phyloP scores from a whole-genome alignment of 2,888 invertebrate genomes.

The Vesta saturnalis region DNA sequence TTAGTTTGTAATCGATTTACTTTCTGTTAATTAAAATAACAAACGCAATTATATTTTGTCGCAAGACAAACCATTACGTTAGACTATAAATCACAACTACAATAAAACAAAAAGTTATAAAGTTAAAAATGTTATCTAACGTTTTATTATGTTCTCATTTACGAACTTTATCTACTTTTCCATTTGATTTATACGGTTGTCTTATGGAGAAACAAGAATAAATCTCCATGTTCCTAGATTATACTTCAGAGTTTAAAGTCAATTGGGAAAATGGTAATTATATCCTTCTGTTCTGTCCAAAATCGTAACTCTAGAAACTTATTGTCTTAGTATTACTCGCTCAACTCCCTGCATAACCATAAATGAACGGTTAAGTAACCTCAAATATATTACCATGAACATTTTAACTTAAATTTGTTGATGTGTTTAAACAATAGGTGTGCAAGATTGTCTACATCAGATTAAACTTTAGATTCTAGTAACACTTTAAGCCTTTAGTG shows the following conservation, averaged over 20 bases:
- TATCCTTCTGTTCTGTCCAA: conserved; percentile 25
- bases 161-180: too few relatives aligned
- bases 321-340: conserved; percentile 21
- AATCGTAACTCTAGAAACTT: conserved; percentile 31
- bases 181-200: too few relatives aligned
- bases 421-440: conserved; percentile 8
- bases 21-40: too few relatives aligned
- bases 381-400: conserved; percentile 14
- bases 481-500: too few relatives aligned
- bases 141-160: background rate
- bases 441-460: background rate
- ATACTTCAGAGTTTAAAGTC: conserved; percentile 26
- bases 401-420: conserved; percentile 20
- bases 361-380: conserved; percentile 15
- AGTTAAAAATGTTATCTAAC: too few relatives aligned
- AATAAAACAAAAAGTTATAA: too few relatives aligned
- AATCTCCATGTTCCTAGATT: conserved; percentile 32
- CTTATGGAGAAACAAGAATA: conserved; percentile 14
- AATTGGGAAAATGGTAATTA: conserved; percentile 29
- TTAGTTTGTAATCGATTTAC: too few relatives aligned
- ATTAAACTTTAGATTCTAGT: too few relatives aligned
- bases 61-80: too few relatives aligned
- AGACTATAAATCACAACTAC: too few relatives aligned
- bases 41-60: too few relatives aligned
- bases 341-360: conserved; percentile 15